A percentile compares a stretch with the other conserved stretches of the same genome.
Evolutionary conservation across 2,797 vertebrate species (phyloP).

Genomic region (Paramormyrops hopkinsi): DNA sequence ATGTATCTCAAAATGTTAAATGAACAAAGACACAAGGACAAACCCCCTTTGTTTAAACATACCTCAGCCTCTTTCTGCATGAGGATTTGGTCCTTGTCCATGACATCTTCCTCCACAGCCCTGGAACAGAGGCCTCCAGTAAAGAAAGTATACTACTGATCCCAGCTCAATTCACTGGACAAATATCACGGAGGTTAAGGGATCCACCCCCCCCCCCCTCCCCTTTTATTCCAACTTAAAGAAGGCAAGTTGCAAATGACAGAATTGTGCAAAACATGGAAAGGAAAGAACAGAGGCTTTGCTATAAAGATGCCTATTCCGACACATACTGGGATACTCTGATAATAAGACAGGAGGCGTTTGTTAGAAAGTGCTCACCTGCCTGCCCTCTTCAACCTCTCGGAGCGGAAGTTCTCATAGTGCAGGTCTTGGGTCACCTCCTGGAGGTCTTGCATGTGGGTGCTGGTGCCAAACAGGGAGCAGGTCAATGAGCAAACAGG

Average conservation of each 20-base stretch:
- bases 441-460: slow-evolving; percentile 86
- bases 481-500: background rate
- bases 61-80: slow-evolving; percentile 90
- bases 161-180: background rate
- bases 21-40: background rate
- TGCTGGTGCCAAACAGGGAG: slow-evolving; percentile 56
- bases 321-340: background rate
- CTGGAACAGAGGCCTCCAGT: slow-evolving; percentile 44
- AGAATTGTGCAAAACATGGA: background rate
- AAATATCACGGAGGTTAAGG: background rate
- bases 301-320: background rate
- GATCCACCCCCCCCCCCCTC: too few species aligned
- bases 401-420: slow-evolving; percentile 87
- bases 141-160: background rate
- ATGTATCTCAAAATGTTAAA: background rate
- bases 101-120: slow-evolving; percentile 77
- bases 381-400: slow-evolving; percentile 77
- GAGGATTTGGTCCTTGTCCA: slow-evolving; percentile 89
- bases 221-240: background rate
- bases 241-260: background rate
- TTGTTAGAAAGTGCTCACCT: slow-evolving; percentile 40
- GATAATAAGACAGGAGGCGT: background rate
- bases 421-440: slow-evolving; percentile 84
- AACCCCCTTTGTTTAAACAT: slow-evolving; percentile 26
- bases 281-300: background rate